Conservation (phyloP, 2,888 invertebrate genomes). For the Ennomos fuscantarius region DNA sequence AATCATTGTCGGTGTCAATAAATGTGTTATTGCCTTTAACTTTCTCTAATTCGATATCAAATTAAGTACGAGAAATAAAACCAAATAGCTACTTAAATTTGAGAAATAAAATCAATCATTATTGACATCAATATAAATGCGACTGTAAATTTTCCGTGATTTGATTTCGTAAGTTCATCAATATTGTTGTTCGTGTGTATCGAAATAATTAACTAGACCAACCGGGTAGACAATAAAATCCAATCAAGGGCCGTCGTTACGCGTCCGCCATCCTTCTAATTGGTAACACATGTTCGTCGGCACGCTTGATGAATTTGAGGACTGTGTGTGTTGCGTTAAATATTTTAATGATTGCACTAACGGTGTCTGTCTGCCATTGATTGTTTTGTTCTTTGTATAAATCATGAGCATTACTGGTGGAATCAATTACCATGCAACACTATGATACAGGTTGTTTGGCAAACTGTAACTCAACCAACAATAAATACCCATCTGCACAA, state of each 20-base stretch:
- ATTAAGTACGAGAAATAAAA: conserved; percentile 14
- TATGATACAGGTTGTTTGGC: no score
- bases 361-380: conserved; percentile 3
- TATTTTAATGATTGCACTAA: conserved; percentile 21
- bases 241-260: conserved; percentile 71
- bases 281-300: conserved; percentile 66
- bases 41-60: conserved; percentile 21
- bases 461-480: no score
- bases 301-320: conserved; percentile 37
- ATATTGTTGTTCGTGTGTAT: conserved; percentile 32
- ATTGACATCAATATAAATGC: conserved; percentile 15
- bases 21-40: conserved; percentile 20
- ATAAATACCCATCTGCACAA: no score
- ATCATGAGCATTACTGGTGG: not conserved
- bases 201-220: conserved; percentile 62
- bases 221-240: conserved; percentile 76
- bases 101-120: conserved; percentile 19
- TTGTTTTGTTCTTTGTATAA: conserved; percentile 4
- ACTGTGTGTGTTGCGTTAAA: conserved; percentile 26
- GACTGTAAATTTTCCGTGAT: conserved; percentile 14
- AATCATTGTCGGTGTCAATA: conserved; percentile 21
- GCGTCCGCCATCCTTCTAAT: conserved; percentile 70
- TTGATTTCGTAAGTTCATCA: conserved; percentile 8
- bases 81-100: conserved; percentile 8
- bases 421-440: not conserved